Conservation (phyloP, 2,888 invertebrate genomes). For the Portevinia maculata region DNA sequence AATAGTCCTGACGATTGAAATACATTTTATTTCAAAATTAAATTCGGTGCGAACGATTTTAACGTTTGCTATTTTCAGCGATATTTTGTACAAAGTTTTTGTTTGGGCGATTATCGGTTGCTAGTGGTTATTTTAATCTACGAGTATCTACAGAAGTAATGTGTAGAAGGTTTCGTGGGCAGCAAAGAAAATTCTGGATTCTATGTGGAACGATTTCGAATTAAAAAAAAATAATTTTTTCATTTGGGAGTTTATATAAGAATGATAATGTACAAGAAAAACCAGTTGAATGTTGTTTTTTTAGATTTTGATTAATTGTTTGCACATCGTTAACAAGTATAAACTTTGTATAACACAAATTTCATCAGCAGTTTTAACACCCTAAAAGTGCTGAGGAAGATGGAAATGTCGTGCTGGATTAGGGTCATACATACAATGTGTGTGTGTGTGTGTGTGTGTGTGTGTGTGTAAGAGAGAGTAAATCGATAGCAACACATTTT, state of each 20-base stretch:
- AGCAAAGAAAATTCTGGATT: neutral
- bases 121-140: neutral
- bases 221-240: neutral
- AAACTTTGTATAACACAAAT: neutral
- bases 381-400: too few relatives aligned
- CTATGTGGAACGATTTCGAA: neutral
- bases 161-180: neutral
- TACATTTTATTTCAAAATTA: neutral
- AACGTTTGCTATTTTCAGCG: neutral
- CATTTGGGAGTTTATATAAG: neutral
- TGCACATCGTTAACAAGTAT: neutral
- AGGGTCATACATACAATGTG: too few relatives aligned
- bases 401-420: too few relatives aligned
- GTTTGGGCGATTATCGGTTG: neutral
- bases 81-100: neutral
- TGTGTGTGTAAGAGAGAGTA: too few relatives aligned
- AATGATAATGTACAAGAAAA: constrained; percentile 2
- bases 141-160: neutral
- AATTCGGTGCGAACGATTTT: constrained; percentile 1
- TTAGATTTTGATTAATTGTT: neutral
- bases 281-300: neutral
- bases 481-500: too few relatives aligned
- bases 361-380: too few relatives aligned
- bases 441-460: too few relatives aligned
- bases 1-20: neutral